phyloP scores from a whole-genome alignment of 2,888 invertebrate genomes.

The Polymixis flavicincta region DNA sequence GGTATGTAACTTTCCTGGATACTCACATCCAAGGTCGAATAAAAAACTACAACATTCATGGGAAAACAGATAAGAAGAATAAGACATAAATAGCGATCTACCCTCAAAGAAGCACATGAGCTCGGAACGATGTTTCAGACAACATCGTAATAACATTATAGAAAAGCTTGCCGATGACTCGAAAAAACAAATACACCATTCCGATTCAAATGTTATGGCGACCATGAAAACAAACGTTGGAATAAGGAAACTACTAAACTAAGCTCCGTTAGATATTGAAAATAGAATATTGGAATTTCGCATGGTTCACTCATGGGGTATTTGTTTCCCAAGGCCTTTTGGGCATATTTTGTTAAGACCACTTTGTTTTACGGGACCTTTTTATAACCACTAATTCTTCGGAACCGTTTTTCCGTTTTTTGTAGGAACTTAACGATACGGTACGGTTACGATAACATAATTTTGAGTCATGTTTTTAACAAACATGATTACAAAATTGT shows the following conservation, averaged over 20 bases:
- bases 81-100: not conserved
- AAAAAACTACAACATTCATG: not conserved
- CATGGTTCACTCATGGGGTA: not conserved
- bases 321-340: constrained; percentile 13
- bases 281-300: constrained; percentile 7
- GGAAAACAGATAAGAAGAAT: not conserved
- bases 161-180: not conserved
- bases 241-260: constrained; percentile 31
- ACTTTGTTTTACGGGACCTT: not conserved
- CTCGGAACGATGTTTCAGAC: not conserved
- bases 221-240: constrained; percentile 9
- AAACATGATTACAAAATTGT: not conserved
- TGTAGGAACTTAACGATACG: not conserved
- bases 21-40: not conserved
- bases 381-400: not conserved
- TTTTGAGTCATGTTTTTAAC: not conserved
- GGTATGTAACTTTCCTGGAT: not conserved
- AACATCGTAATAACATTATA: not conserved
- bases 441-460: too few species aligned
- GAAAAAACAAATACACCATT: constrained; percentile 5
- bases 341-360: not conserved
- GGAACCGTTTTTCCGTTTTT: not conserved
- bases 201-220: constrained; percentile 20
- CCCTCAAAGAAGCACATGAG: not conserved
- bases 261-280: not conserved